Evolutionary conservation across 2,113 vertebrate species (phyloP).

Genomic region (Daboia siamensis): DNA sequence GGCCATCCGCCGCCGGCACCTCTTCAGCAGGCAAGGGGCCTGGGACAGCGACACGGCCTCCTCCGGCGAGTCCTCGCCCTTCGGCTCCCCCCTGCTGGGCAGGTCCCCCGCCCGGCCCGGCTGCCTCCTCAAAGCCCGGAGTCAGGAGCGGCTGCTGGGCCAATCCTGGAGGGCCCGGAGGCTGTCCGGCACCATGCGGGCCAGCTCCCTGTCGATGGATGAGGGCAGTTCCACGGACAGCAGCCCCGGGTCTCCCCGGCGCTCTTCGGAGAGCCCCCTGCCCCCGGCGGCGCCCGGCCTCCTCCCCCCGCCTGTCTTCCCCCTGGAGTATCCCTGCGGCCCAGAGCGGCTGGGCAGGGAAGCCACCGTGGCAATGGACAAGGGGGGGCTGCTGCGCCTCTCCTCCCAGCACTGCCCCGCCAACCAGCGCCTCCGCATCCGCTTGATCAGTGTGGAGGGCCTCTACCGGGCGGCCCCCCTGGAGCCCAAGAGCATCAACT

Average conservation of each 20-base stretch:
- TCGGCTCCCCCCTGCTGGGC: conserved; percentile 72
- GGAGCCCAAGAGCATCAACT: conserved; percentile 80
- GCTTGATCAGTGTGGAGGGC: conserved; percentile 81
- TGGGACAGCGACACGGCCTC: conserved; percentile 83
- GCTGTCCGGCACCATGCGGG: conserved; percentile 71
- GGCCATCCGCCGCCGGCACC: conserved; percentile 54
- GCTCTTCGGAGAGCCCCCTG: conserved; percentile 72
- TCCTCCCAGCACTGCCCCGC: conserved; percentile 77
- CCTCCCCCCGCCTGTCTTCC: conserved; percentile 60
- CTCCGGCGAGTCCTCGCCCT: conserved; percentile 81
- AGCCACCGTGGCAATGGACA: conserved; percentile 72
- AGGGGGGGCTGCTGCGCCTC: conserved; percentile 76
- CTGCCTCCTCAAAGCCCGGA: conserved; percentile 74
- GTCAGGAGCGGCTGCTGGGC: conserved; percentile 76
- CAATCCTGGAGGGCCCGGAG: conserved; percentile 61
- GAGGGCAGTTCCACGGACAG: conserved; percentile 88
- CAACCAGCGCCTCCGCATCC: conserved; percentile 78
- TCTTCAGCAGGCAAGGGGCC: conserved; percentile 64
- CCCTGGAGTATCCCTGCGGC: conserved; percentile 66
- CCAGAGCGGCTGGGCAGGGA: conserved; percentile 76
- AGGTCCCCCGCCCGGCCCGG: conserved; percentile 68
- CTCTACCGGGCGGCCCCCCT: conserved; percentile 68
- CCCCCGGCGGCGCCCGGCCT: not conserved
- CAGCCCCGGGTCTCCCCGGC: conserved; percentile 79
- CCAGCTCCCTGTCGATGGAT: conserved; percentile 85